Evolutionary conservation across 2,113 vertebrate species (phyloP).

Genomic region (Brienomyrus brachyistius): DNA sequence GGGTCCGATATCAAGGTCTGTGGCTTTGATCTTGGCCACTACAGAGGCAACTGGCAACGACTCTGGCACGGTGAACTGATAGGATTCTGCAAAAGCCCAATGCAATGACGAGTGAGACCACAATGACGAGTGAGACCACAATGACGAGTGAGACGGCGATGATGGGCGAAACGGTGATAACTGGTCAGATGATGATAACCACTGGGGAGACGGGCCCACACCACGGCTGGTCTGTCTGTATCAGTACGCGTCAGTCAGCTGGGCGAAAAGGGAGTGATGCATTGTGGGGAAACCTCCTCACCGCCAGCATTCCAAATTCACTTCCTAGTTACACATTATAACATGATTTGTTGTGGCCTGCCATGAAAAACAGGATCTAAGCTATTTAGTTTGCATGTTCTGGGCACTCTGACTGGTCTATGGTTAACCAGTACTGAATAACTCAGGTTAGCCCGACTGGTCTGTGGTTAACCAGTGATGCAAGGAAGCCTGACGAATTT

Average conservation of each 20-base stretch:
- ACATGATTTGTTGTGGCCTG: not conserved
- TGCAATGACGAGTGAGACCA: constrained; percentile 31
- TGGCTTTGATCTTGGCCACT: constrained; percentile 78
- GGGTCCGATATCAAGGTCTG: constrained; percentile 70
- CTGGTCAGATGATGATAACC: not conserved
- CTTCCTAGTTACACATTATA: not conserved
- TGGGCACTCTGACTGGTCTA: not conserved
- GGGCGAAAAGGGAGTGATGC: not conserved
- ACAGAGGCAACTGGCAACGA: constrained; percentile 70
- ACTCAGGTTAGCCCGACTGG: not conserved
- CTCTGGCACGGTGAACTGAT: constrained; percentile 77
- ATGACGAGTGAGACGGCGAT: not conserved
- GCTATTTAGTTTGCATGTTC: not conserved
- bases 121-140: constrained; percentile 5
- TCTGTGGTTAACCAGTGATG: not conserved
- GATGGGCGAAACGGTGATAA: constrained; percentile 30
- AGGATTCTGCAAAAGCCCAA: constrained; percentile 64
- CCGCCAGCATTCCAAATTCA: not conserved
- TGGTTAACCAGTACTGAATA: not conserved
- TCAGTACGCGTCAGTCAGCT: not conserved
- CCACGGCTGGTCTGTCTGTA: not conserved
- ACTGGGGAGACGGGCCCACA: not conserved
- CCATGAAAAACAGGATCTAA: not conserved
- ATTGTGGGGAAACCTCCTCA: not conserved
- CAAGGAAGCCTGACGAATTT: not conserved